phyloP scores from a whole-genome alignment of 2,797 vertebrate genomes.

The Perdix hodgsoniae region DNA sequence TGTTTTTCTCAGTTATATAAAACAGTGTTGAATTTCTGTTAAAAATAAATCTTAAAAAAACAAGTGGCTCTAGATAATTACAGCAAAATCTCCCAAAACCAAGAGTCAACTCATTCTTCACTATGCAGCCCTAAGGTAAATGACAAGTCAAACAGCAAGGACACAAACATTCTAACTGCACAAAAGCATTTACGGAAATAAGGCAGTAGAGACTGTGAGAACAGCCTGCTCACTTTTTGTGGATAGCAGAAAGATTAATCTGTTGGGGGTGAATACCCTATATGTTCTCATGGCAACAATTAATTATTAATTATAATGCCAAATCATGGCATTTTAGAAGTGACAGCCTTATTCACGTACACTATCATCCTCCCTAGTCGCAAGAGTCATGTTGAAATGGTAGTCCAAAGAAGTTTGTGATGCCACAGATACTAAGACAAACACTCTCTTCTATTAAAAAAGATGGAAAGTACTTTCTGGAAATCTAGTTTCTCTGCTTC shows the following conservation, averaged over 20 bases:
- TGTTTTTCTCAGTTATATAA: not conserved
- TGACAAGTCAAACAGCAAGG: not conserved
- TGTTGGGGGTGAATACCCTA: not conserved
- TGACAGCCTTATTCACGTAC: not conserved
- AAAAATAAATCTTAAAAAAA: conserved; percentile 9
- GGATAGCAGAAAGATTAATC: not conserved
- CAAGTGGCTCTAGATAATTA: not conserved
- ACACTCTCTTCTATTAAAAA: not conserved
- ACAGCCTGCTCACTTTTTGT: not conserved
- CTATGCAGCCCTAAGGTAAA: rapidly evolving
- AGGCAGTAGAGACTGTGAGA: not conserved
- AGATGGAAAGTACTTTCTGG: not conserved
- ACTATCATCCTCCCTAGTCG: not conserved
- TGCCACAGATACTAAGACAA: not conserved
- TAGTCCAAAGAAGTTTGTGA: not conserved
- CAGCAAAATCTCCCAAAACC: not conserved
- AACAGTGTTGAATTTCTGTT: not conserved
- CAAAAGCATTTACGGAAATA: not conserved
- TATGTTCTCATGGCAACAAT: not conserved
- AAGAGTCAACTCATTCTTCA: not conserved
- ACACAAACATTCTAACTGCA: not conserved
- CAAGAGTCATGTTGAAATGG: not conserved
- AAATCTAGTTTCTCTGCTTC: not conserved
- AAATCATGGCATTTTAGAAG: not conserved
- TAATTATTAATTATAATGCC: not conserved